Conservation (phyloP, 2,888 invertebrate genomes). For the Drosophila monieri region DNA sequence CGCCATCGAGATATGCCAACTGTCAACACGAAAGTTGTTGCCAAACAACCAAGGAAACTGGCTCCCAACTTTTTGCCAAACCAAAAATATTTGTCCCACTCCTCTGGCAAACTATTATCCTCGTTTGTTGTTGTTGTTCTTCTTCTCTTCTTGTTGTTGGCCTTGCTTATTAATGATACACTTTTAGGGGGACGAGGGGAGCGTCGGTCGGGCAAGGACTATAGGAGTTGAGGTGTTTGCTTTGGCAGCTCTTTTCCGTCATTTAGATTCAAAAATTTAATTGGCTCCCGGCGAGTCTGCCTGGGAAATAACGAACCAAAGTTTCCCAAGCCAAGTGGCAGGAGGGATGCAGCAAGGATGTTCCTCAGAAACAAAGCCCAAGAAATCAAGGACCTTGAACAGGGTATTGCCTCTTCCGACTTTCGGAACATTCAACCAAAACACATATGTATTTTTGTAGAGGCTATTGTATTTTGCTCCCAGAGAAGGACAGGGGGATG, state of each 20-base stretch:
- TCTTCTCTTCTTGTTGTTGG: not conserved
- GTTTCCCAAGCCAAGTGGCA: constrained; percentile 10
- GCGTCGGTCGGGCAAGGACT: not conserved
- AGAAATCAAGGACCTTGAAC: not conserved
- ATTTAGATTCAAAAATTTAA: constrained; percentile 24
- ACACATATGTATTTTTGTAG: too few relatives aligned
- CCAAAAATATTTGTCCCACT: constrained; percentile 37
- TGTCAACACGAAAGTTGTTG: constrained; percentile 45
- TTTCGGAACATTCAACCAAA: not conserved
- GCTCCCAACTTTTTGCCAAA: constrained; percentile 35
- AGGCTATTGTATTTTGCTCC: too few relatives aligned
- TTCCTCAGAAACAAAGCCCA: not conserved
- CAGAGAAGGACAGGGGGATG: too few relatives aligned
- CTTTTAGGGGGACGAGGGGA: not conserved
- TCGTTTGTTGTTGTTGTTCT: not conserved
- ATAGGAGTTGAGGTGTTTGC: constrained; percentile 22
- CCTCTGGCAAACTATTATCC: constrained; percentile 25
- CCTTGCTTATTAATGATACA: constrained; percentile 33
- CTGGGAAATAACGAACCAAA: constrained; percentile 10
- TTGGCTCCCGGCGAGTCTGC: constrained; percentile 19
- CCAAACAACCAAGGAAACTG: constrained; percentile 36
- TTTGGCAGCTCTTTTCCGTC: constrained; percentile 39
- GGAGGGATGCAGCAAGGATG: constrained; percentile 8
- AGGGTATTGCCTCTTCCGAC: not conserved
- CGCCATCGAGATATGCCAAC: constrained; percentile 18